A percentile compares a stretch with the other conserved stretches of the same genome.
phyloP scores from a whole-genome alignment of 2,797 vertebrate genomes.

The Cebuella pygmaea region DNA sequence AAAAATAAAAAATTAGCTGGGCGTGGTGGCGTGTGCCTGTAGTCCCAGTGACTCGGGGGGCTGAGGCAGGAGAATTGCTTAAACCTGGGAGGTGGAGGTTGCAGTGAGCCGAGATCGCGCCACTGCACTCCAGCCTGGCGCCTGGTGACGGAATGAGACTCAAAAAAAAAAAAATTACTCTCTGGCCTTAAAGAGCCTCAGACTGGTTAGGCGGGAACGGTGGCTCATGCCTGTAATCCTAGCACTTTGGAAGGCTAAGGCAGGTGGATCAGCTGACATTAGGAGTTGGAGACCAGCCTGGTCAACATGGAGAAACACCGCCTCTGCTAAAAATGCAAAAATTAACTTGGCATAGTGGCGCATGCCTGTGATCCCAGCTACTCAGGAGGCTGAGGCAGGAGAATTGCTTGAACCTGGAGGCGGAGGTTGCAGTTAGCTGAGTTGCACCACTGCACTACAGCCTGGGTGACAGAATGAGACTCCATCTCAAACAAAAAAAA shows the following conservation, averaged over 20 bases:
- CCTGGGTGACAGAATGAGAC: background rate
- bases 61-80: too few relatives aligned
- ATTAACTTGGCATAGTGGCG: background rate
- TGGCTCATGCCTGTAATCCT: background rate
- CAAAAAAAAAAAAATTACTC: background rate
- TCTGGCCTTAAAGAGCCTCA: background rate
- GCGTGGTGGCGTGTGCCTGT: too few relatives aligned
- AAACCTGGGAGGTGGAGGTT: too few relatives aligned
- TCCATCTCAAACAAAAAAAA: background rate
- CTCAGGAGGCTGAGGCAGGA: too few relatives aligned
- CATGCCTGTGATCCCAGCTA: background rate
- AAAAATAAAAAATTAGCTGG: too few relatives aligned
- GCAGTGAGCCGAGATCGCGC: too few relatives aligned
- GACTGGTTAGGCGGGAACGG: background rate
- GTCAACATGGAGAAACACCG: background rate
- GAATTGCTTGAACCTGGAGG: too few relatives aligned
- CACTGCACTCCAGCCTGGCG: too few relatives aligned
- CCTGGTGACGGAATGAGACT: too few relatives aligned
- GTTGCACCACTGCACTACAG: background rate
- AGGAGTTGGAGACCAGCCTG: background rate
- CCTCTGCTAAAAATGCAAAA: background rate
- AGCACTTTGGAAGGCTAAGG: background rate
- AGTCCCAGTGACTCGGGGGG: too few relatives aligned
- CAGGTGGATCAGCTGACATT: background rate
- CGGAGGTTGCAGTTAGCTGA: too few relatives aligned